Percentiles rank a stretch among this genome's conserved stretches.
Conservation (phyloP, 35 echinoderm and acorn worm species). For the Lytechinus variegatus region DNA sequence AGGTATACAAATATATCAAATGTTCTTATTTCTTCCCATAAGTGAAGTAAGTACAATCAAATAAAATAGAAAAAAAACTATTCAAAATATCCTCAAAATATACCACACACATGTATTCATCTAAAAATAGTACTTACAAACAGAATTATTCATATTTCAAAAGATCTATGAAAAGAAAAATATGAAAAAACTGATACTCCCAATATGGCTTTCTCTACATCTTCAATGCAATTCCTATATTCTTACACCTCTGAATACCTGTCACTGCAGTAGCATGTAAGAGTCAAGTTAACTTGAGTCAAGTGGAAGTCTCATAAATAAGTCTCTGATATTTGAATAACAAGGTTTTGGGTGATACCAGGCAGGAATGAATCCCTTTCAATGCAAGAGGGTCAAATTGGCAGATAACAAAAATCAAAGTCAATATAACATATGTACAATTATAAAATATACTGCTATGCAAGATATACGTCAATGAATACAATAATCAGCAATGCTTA, state of each 20-base stretch:
- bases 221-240: neutral
- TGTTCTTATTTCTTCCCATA: neutral
- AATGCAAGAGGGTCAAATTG: too few relatives aligned
- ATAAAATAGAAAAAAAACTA: neutral
- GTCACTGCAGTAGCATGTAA: neutral
- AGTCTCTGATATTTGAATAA: too few relatives aligned
- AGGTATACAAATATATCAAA: neutral
- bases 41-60: neutral
- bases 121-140: neutral
- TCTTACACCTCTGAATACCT: too few relatives aligned
- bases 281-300: neutral
- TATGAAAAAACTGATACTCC: neutral
- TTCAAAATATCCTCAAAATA: neutral
- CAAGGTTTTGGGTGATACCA: too few relatives aligned
- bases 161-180: neutral
- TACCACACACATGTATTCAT: neutral
- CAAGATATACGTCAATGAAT: neutral
- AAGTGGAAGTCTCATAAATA: too few relatives aligned
- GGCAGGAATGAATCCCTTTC: too few relatives aligned
- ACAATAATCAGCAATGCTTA: neutral
- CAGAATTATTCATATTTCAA: neutral
- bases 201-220: neutral
- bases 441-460: neutral
- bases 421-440: too few relatives aligned
- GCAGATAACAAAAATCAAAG: too few relatives aligned